Percentiles rank a stretch among this genome's conserved stretches.
Evolutionary conservation across 2,888 invertebrate species (phyloP).

Genomic region (Ophion obscuratus): DNA sequence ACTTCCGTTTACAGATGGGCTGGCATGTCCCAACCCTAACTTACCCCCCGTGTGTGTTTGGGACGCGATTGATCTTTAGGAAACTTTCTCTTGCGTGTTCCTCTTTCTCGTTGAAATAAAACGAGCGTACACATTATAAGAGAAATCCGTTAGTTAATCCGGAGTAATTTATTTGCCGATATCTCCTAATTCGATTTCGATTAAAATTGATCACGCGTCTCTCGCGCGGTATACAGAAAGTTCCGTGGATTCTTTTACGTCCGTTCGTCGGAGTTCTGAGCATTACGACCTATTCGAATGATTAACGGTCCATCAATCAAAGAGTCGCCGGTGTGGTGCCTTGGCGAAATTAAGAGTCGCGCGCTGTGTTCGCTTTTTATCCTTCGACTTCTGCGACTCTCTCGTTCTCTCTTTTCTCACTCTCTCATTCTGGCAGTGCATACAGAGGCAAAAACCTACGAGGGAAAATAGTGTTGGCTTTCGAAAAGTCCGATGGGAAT

Average conservation of each 20-base stretch:
- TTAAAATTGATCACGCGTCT: slow-evolving; percentile 65
- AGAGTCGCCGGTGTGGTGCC: slow-evolving; percentile 58
- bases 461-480: slow-evolving; percentile 36
- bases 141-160: background rate
- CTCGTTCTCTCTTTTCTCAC: slow-evolving; percentile 24
- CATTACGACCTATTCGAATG: slow-evolving; percentile 65
- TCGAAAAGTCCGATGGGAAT: slow-evolving; percentile 47
- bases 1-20: too few relatives aligned
- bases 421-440: slow-evolving; percentile 8
- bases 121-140: too few relatives aligned
- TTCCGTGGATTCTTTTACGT: slow-evolving; percentile 56
- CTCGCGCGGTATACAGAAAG: slow-evolving; percentile 10
- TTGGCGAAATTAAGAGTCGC: slow-evolving; percentile 57
- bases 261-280: slow-evolving; percentile 8
- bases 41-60: too few relatives aligned
- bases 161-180: background rate
- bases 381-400: slow-evolving; percentile 33
- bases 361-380: slow-evolving; percentile 45
- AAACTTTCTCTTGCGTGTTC: too few relatives aligned
- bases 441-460: slow-evolving; percentile 9
- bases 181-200: slow-evolving; percentile 67
- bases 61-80: too few relatives aligned
- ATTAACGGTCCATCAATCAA: slow-evolving; percentile 72
- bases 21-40: too few relatives aligned
- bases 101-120: too few relatives aligned